phyloP scores from a whole-genome alignment of 2,888 invertebrate genomes.

The Apotomis betuletana region DNA sequence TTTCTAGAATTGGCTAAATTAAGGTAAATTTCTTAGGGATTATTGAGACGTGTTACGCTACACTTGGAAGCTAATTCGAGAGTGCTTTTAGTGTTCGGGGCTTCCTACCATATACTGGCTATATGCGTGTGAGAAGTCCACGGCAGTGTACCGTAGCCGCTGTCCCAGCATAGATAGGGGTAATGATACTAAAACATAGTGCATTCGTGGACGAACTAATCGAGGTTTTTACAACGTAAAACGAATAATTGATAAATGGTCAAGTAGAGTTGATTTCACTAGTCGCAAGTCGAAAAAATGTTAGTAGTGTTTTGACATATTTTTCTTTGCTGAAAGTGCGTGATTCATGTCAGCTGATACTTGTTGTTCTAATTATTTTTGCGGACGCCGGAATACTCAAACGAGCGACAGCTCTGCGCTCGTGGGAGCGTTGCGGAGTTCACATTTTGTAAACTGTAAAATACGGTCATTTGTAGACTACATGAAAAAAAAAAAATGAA shows the following conservation, averaged over 20 bases:
- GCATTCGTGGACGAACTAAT: slow-evolving; percentile 79
- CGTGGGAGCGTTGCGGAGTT: slow-evolving; percentile 75
- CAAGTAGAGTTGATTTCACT: slow-evolving; percentile 84
- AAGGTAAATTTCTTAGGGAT: slow-evolving; percentile 66
- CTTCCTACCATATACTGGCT: slow-evolving; percentile 73
- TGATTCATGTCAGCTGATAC: slow-evolving; percentile 84
- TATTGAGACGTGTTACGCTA: slow-evolving; percentile 65
- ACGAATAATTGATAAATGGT: slow-evolving; percentile 80
- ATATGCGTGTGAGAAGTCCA: slow-evolving; percentile 69
- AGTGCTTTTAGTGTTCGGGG: slow-evolving; percentile 35
- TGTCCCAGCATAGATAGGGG: slow-evolving; percentile 69
- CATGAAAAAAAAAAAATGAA: slow-evolving; percentile 65
- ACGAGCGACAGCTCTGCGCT: slow-evolving; percentile 58
- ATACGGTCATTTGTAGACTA: slow-evolving; percentile 74
- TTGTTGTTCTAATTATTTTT: slow-evolving; percentile 68
- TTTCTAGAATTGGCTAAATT: slow-evolving; percentile 76
- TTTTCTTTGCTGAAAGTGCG: slow-evolving; percentile 85
- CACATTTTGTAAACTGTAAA: slow-evolving; percentile 69
- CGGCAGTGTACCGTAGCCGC: slow-evolving; percentile 56
- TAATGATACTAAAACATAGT: slow-evolving; percentile 77
- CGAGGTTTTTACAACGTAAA: slow-evolving; percentile 70
- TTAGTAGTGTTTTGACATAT: slow-evolving; percentile 85
- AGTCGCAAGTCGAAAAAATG: slow-evolving; percentile 83
- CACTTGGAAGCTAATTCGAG: slow-evolving; percentile 52
- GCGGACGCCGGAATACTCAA: slow-evolving; percentile 72